Conservation (phyloP, 2,888 invertebrate genomes). For the Drosophila prolongata region DNA sequence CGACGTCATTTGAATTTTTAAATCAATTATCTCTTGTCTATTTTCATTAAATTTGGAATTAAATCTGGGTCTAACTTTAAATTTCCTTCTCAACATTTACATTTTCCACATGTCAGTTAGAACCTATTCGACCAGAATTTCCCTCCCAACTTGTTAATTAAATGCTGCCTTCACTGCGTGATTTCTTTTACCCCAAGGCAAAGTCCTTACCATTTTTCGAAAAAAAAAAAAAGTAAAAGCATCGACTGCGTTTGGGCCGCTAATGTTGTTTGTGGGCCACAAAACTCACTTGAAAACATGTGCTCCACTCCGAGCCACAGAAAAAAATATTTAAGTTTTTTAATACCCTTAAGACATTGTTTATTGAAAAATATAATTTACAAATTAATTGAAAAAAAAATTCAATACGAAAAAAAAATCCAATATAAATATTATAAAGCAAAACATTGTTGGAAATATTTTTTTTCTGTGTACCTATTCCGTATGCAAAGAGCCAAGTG, state of each 20-base stretch:
- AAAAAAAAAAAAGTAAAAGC: constrained; percentile 8
- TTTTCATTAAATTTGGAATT: constrained; percentile 2
- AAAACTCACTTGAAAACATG: constrained; percentile 32
- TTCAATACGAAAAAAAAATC: no score
- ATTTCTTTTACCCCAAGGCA: constrained; percentile 29
- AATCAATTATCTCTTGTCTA: neutral
- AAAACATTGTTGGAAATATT: no score
- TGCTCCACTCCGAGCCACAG: constrained; percentile 9
- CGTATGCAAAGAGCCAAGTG: constrained; percentile 41
- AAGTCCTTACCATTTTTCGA: constrained; percentile 18
- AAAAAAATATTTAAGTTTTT: neutral
- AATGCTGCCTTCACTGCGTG: constrained; percentile 38
- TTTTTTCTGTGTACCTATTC: constrained; percentile 2
- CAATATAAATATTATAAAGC: neutral
- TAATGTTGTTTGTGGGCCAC: constrained; percentile 52
- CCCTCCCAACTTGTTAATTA: constrained; percentile 57
- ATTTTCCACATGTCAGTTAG: constrained; percentile 12
- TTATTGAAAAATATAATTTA: neutral
- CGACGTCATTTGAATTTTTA: neutral
- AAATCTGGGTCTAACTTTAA: neutral
- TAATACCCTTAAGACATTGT: no score
- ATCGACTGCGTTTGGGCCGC: constrained; percentile 18
- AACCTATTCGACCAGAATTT: constrained; percentile 8
- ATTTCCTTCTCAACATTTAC: constrained; percentile 10
- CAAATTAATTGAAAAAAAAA: no score